These are phyloP conservation scores for Proteles cristata DNA, from an alignment of 2,113 vertebrate genomes.

Conservation along the genomic window DNA sequence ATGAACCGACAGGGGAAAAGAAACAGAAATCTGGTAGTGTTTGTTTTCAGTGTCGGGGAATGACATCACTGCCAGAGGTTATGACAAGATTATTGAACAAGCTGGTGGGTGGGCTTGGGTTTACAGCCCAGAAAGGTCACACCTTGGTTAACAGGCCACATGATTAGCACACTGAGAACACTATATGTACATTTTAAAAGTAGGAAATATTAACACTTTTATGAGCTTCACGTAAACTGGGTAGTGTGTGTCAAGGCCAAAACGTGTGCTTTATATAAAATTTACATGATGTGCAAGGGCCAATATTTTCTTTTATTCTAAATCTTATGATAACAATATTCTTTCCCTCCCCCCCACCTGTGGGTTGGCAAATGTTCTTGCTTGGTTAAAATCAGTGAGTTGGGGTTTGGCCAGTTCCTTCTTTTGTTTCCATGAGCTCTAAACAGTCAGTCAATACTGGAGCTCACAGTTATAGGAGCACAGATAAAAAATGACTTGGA, in stretches of 20 bases:
- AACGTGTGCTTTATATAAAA: conserved; percentile 30
- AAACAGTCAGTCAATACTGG: neutral
- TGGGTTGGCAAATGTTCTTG: neutral
- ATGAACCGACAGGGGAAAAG: neutral
- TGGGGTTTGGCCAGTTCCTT: neutral
- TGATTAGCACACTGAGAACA: neutral
- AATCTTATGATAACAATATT: neutral
- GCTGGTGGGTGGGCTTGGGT: neutral
- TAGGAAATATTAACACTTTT: conserved; percentile 14
- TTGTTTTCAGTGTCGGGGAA: conserved; percentile 34
- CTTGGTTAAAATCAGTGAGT: neutral
- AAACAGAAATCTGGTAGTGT: neutral
- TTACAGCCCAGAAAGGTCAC: neutral
- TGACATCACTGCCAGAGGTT: conserved; percentile 31
- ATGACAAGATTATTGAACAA: neutral
- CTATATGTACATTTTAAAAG: neutral
- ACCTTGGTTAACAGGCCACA: conserved; percentile 6
- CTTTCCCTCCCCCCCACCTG: neutral
- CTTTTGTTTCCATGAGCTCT: neutral
- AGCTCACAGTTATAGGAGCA: neutral
- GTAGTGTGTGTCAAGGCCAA: conserved; percentile 14
- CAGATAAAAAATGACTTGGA: neutral
- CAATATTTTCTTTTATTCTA: conserved; percentile 42
- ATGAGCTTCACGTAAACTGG: conserved; percentile 4
- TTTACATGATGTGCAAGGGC: neutral